Percentiles rank a stretch among this genome's conserved stretches.
phyloP scores from a whole-genome alignment of 1,140 invertebrate genomes.

The Zaprionus davidi region DNA sequence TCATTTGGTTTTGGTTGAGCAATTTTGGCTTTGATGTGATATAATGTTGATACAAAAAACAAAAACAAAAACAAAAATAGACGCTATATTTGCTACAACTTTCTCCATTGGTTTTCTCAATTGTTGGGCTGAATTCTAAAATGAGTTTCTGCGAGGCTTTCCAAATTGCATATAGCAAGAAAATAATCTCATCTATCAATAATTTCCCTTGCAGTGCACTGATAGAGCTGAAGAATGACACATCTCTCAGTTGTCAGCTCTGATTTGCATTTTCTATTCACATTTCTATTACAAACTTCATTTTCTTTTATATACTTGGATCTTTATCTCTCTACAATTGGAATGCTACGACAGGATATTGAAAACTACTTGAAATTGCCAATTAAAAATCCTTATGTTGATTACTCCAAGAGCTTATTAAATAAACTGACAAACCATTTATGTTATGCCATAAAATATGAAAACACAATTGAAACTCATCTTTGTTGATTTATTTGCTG shows the following conservation, averaged over 20 bases:
- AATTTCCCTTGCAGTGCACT: background rate
- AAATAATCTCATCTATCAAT: background rate
- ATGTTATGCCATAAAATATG: slow-evolving; percentile 17
- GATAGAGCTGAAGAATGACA: too few species aligned
- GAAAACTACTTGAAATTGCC: slow-evolving; percentile 2
- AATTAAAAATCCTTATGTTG: slow-evolving; percentile 21
- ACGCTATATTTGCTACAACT: slow-evolving; percentile 43
- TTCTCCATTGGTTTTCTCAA: slow-evolving; percentile 40
- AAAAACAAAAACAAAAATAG: slow-evolving; percentile 22
- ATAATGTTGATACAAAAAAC: slow-evolving; percentile 27
- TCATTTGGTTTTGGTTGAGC: slow-evolving; percentile 41
- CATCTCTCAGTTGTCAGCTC: background rate
- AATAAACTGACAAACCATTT: slow-evolving; percentile 46
- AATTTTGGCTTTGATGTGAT: slow-evolving; percentile 47
- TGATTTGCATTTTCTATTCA: background rate
- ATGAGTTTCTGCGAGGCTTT: slow-evolving; percentile 10
- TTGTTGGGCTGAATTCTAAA: background rate
- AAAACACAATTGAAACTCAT: background rate
- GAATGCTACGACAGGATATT: slow-evolving; percentile 8
- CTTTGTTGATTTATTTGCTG: background rate
- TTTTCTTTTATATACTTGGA: background rate
- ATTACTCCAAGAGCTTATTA: slow-evolving; percentile 34
- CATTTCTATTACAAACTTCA: background rate
- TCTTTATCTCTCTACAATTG: background rate
- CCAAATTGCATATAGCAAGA: slow-evolving; percentile 1